A percentile compares a stretch with the other conserved stretches of the same genome.
Conservation (phyloP, 2,113 vertebrate species). For the Sceloporus undulatus region DNA sequence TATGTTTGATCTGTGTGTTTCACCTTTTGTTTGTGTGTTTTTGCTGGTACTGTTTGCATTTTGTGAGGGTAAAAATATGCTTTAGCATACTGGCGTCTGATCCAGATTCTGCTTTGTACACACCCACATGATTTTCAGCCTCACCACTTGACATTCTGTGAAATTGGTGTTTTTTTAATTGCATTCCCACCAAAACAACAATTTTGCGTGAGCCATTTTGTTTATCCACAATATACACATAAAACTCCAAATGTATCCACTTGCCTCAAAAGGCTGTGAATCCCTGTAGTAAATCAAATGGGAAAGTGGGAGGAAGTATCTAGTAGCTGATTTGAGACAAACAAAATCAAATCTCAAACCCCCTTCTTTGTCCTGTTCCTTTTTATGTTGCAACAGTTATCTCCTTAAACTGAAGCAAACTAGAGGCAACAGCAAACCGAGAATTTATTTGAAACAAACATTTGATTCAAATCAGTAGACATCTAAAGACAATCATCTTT, state of each 20-base stretch:
- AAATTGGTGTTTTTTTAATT: neutral
- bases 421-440: neutral
- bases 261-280: neutral
- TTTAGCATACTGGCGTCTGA: too few species aligned
- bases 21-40: neutral
- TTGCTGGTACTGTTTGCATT: neutral
- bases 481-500: neutral
- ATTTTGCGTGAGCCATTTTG: neutral
- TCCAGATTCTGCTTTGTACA: neutral
- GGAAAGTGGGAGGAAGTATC: too few species aligned
- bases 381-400: too few species aligned
- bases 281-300: neutral
- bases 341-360: too few species aligned
- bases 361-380: too few species aligned
- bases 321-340: too few species aligned
- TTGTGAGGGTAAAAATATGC: too few species aligned
- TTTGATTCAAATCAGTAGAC: neutral
- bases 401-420: too few species aligned
- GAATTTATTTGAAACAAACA: neutral
- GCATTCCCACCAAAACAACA: neutral
- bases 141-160: neutral
- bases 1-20: too few species aligned
- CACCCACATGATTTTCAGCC: neutral
- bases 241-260: too few species aligned
- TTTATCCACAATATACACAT: neutral